Evolutionary conservation across 2,888 invertebrate species (phyloP), one percentile per base, ranked within the genome.

Genomic region (Thalpophila matura): DNA sequence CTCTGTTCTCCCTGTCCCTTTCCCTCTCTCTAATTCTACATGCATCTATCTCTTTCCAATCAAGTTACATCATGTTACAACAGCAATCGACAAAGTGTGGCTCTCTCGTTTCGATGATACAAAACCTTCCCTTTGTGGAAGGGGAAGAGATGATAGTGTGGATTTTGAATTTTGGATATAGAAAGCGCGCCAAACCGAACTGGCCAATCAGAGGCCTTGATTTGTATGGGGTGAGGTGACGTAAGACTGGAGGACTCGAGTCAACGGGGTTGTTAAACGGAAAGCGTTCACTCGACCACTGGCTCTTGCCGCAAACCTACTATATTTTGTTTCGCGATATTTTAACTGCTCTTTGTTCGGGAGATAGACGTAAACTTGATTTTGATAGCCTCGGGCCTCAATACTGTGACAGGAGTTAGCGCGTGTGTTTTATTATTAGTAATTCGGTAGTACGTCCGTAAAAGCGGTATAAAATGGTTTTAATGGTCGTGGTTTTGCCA

Each of bases 171-270:
- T 87, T 85, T 76, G 83, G 74, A 67, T 61, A 73, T 72, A 88
- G 89, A 95, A 95, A 95, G 94, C 94, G 94, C 95, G 95, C 90
- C 93, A 95, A 95, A 94, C 73, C 79, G 90, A 91, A 93, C 80
- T 61, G 66, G 74, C 92, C 92, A 92, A 92, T 93, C 59, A 73
- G 84, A 53, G 67, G 56, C 78, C 82, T 67, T 74, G 62, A 80
- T 87, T 83, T 2, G 82, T 87, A 91, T 95, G 93, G 95, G 95
- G 95, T 95, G 95, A 95, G 93, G 91, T 94, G 95, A 94, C 93
- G 94, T 92, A 92, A 92, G 88, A 83, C 85, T 77, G 79, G 86
- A 83, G 87, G 86, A 83, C 83, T 87, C 78, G 88, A 85, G 83
- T 82, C 83, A 89, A 84, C 89, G 90, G 94, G 94, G 94, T 94